Conservation (phyloP, 1,140 invertebrate genomes). For the Geopemphigus sp. region DNA sequence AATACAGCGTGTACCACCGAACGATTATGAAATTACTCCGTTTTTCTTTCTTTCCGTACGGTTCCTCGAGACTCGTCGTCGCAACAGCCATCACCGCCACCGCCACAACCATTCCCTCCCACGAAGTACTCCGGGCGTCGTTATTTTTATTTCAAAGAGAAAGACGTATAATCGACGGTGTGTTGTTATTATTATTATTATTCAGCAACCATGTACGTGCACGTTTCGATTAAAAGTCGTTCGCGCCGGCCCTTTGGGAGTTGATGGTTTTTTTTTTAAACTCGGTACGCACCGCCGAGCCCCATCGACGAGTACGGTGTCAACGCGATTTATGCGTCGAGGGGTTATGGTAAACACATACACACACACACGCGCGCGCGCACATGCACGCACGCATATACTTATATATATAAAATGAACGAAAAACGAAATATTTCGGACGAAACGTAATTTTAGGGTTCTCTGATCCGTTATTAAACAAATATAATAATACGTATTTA, state of each 20-base stretch:
- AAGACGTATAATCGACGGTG: neutral
- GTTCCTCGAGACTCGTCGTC: no score
- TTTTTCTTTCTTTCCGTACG: no score
- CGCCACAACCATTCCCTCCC: no score
- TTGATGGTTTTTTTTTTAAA: slow-evolving; percentile 32
- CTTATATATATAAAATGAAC: no score
- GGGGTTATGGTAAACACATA: slow-evolving; percentile 19
- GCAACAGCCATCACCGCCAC: no score
- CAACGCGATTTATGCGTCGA: slow-evolving; percentile 14
- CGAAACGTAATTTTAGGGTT: slow-evolving; percentile 4
- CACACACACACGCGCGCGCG: no score
- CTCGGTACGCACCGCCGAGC: neutral
- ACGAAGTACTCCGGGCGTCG: neutral
- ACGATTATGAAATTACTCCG: no score
- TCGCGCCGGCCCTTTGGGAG: slow-evolving; percentile 7
- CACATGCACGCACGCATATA: no score
- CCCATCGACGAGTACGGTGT: neutral
- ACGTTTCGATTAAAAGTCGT: slow-evolving; percentile 29
- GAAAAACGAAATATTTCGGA: neutral
- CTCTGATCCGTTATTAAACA: slow-evolving; percentile 31
- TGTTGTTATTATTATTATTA: no score
- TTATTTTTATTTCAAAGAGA: neutral
- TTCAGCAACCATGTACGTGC: neutral
- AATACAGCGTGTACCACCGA: no score
- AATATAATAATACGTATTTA: slow-evolving; percentile 38